These are phyloP conservation scores for Mesochorus sp. DNA, from an alignment of 2,888 invertebrate species.

Conservation along the genomic window DNA sequence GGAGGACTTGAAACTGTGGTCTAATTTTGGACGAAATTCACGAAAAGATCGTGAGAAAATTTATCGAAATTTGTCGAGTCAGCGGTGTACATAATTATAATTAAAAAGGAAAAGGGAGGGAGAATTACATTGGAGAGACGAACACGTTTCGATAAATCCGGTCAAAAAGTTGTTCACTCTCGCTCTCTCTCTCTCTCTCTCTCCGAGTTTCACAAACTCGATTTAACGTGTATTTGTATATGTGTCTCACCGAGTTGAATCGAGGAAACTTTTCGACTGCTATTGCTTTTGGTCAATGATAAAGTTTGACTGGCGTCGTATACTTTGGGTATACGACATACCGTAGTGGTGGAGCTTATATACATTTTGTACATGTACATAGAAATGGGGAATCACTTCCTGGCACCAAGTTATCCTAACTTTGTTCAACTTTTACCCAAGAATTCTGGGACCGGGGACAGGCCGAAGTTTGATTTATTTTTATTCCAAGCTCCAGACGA, in stretches of 20 bases:
- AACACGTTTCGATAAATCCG: constrained; percentile 9
- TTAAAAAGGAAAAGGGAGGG: not conserved
- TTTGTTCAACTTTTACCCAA: constrained; percentile 8
- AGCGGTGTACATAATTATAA: not conserved
- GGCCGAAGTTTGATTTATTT: not conserved
- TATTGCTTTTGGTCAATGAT: constrained; percentile 8
- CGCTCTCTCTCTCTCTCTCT: not conserved
- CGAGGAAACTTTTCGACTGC: constrained; percentile 36
- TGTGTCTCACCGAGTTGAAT: not conserved
- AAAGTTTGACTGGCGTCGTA: constrained; percentile 24
- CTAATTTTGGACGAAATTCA: too few relatives aligned
- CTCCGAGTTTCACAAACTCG: constrained; percentile 32
- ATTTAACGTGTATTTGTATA: constrained; percentile 1
- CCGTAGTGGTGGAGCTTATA: too few relatives aligned
- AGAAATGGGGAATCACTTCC: too few relatives aligned
- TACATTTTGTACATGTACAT: not conserved
- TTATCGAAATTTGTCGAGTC: not conserved
- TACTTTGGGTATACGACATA: not conserved
- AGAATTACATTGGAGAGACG: not conserved
- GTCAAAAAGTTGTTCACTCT: constrained; percentile 33
- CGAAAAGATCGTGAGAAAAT: not conserved
- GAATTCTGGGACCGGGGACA: constrained; percentile 14
- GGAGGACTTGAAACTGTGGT: too few relatives aligned
- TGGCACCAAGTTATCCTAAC: not conserved
- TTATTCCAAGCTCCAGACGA: not conserved